Conservation (phyloP, 1,140 invertebrate genomes). For the Lepidurus arcticus region DNA sequence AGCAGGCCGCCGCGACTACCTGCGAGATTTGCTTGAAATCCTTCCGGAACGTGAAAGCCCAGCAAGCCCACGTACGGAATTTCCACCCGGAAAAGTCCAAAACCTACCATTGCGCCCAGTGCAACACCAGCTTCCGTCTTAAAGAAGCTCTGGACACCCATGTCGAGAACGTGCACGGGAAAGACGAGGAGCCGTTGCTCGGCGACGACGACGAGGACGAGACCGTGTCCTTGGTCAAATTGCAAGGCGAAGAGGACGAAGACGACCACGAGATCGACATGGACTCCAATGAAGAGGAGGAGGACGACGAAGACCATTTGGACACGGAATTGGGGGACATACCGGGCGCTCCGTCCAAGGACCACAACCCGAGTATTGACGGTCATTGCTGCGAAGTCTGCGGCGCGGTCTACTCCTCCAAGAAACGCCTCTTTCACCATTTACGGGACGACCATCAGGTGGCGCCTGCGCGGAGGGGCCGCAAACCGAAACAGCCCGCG, state of each 20-base stretch:
- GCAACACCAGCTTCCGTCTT: constrained; percentile 57
- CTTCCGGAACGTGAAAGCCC: constrained; percentile 22
- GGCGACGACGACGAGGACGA: constrained; percentile 76
- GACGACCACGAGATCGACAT: constrained; percentile 42
- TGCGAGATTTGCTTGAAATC: constrained; percentile 29
- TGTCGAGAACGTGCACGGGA: constrained; percentile 40
- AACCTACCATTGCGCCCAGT: constrained; percentile 51
- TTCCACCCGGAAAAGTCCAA: constrained; percentile 23
- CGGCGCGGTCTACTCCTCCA: constrained; percentile 41
- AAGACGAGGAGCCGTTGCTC: constrained; percentile 45
- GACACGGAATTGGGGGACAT: constrained; percentile 25
- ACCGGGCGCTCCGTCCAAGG: neutral
- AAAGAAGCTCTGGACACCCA: constrained; percentile 61
- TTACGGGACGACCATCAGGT: constrained; percentile 38
- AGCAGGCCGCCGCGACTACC: neutral
- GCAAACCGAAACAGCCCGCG: constrained; percentile 37
- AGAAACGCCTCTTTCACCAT: constrained; percentile 40
- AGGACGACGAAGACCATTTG: constrained; percentile 41
- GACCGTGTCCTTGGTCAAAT: constrained; percentile 45
- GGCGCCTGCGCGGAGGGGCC: constrained; percentile 30
- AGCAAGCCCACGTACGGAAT: constrained; percentile 29
- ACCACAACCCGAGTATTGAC: constrained; percentile 41
- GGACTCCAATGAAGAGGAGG: constrained; percentile 45
- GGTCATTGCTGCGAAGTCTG: constrained; percentile 41
- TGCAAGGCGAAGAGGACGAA: constrained; percentile 35